Evolutionary conservation across 92 coral and sea anemone species (phyloP).

Genomic region (Phenganax stokvisi): DNA sequence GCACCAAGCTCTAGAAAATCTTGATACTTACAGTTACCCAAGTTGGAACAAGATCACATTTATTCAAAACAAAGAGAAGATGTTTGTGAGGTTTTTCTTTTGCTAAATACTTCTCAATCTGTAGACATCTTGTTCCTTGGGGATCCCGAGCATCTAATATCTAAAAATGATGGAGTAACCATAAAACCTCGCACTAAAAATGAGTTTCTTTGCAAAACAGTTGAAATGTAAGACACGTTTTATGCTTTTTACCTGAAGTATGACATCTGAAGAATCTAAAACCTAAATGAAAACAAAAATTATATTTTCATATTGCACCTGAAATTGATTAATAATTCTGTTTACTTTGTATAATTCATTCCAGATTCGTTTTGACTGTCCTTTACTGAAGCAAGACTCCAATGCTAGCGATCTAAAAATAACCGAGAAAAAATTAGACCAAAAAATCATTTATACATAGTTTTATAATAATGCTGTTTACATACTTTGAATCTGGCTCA

Average conservation of each 20-base stretch:
- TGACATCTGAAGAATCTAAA: constrained; percentile 85
- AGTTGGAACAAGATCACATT: constrained; percentile 96
- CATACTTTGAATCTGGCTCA: constrained; percentile 75
- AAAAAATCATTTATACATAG: not conserved
- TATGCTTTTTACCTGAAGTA: constrained; percentile 61
- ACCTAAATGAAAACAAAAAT: constrained; percentile 51
- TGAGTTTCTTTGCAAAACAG: not conserved
- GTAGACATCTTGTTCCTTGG: constrained; percentile 83
- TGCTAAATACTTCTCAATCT: constrained; percentile 80
- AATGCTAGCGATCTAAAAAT: constrained; percentile 60
- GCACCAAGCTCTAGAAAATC: not conserved
- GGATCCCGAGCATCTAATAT: constrained; percentile 95
- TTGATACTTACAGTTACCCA: constrained; percentile 87
- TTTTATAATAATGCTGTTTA: not conserved
- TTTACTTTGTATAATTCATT: constrained; percentile 92
- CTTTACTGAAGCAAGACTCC: constrained; percentile 78
- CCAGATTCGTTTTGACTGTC: constrained; percentile 97
- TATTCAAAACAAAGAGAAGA: constrained; percentile 80
- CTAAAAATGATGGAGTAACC: constrained; percentile 28
- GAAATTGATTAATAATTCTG: not conserved
- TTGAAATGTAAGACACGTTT: not conserved
- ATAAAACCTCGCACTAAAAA: not conserved
- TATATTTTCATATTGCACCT: not conserved
- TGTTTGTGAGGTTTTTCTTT: constrained; percentile 94
- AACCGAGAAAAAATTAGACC: not conserved